Evolutionary conservation across 2,797 vertebrate species (phyloP), one percentile per base, ranked within the genome.

Genomic region (Acropternis orthonyx): DNA sequence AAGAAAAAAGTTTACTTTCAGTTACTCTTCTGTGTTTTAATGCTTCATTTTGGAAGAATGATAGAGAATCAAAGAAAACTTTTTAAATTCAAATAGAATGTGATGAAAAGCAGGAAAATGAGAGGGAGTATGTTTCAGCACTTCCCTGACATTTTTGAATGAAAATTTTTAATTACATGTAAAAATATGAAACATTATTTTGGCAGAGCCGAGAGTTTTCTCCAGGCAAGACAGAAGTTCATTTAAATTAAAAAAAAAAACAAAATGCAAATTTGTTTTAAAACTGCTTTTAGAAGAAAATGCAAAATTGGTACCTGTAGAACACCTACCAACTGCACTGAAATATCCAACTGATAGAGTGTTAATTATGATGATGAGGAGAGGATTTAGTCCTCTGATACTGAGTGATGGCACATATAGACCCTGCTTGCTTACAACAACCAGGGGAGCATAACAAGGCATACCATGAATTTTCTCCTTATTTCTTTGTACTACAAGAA

Each of bases 161-260:
- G 32, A 78, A 91, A 73, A 80, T 37, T 74, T 92, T 91, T 83
- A 67, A 65, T 83, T 85, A 89, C 54, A 72, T 91, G 21, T 80
- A 78, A 81, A 82, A 95, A 51, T 32, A 72, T 18, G 37, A 67
- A 66, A 82, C 55, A 69, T 39, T 76, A 27, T 52, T 93, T 95
- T 89, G 73, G n/a, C 62, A 86, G 28, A 84, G 76, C 13, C 23
- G 32, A 76, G 36, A 39, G 24, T 39, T 85, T 89, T 81, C 62
- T 88, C 46, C 26, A 16, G n/a, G 30, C 65, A 91, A 95, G 68
- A 71, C 9, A 71, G 24, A 71, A 85, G 30, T 46, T 69, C n/a
- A n/a, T n/a, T n/a, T n/a, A 37, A 59, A 63, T 89, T 92, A 76
- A 4, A 86, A 44, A 14, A 75, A 43, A 48, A 30, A 36, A 1